Base-by-base conservation (phyloP, 2,888 invertebrate genomes). In the Acanthosepion esculentum region DNA sequence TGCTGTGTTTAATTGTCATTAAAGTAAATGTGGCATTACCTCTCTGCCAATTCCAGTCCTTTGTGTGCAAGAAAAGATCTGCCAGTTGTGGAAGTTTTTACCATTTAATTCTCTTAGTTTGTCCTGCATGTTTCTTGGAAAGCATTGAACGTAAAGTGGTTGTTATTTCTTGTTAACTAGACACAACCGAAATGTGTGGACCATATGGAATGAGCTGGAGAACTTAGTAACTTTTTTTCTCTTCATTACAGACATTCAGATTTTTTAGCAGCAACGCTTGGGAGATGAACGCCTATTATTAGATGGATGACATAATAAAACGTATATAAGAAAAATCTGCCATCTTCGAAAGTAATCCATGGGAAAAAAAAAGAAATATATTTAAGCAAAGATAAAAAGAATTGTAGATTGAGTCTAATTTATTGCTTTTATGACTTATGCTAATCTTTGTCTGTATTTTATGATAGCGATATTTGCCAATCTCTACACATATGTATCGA, bases 171-270 rank as follows among this genome's bases (percentile, higher is more conserved):
- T 78, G 78, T 78, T 78, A 78, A n/a, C 78, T 33, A 78, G 78
- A 78, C 78, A n/a, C 78, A 78, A 78, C 78, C n/a, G n/a, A 78
- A 78, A 78, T 15, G n/a, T 78, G n/a, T 18, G n/a, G n/a, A 78
- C n/a, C 23, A 18, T 41, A 78, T n/a, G n/a, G n/a, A n/a, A 78
- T 12, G 78, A 18, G 78, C 15, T 33, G 12, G 15, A n/a, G 12
- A n/a, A 78, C 78, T n/a, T 78, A 78, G n/a, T 78, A 78, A 78
- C 78, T n/a, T 33, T n/a, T 33, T n/a, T n/a, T 78, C 78, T 78
- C 78, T 78, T 78, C 78, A 78, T 78, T 78, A 78, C 78, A n/a
- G n/a, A 78, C 78, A 78, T 78, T 78, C 78, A 78, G n/a, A 78
- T 78, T 78, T 78, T 78, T 78, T n/a, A 12, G 78, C n/a, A 78